These are phyloP conservation scores for Ecliptopera silaceata DNA, from an alignment of 2,888 invertebrate genomes.

Conservation along the genomic window DNA sequence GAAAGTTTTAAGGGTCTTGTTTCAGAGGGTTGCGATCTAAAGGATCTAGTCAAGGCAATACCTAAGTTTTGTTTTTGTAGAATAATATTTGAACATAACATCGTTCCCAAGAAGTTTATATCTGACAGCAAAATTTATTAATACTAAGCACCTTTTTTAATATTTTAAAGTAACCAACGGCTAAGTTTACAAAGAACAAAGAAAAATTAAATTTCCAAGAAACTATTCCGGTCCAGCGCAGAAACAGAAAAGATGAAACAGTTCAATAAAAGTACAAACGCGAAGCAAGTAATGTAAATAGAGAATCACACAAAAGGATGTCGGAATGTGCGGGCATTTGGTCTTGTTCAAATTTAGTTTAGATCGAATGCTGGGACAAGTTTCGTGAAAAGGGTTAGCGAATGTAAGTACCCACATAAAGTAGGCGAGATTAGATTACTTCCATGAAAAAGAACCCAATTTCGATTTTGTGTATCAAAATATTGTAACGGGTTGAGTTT, in stretches of 20 bases:
- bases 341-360: slow-evolving; percentile 76
- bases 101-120: no score
- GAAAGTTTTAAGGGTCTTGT: neutral
- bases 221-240: slow-evolving; percentile 24
- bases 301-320: slow-evolving; percentile 69
- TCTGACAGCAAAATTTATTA: no score
- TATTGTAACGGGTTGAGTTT: slow-evolving; percentile 40
- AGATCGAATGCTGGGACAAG: slow-evolving; percentile 74
- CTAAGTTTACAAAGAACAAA: neutral
- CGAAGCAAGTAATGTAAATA: slow-evolving; percentile 72
- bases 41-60: no score
- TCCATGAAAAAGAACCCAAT: slow-evolving; percentile 59
- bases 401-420: slow-evolving; percentile 59
- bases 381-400: slow-evolving; percentile 76
- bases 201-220: slow-evolving; percentile 3
- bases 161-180: no score
- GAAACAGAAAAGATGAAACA: slow-evolving; percentile 53
- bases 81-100: no score
- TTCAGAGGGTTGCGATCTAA: neutral
- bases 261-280: slow-evolving; percentile 73
- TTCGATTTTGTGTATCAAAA: slow-evolving; percentile 45
- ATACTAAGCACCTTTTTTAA: no score
- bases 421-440: slow-evolving; percentile 71
- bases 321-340: slow-evolving; percentile 73
- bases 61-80: no score